Evolutionary conservation across 1,140 invertebrate genomes (phyloP), one percentile per base, ranked within the genome.

Genomic region (Anastrepha ludens): DNA sequence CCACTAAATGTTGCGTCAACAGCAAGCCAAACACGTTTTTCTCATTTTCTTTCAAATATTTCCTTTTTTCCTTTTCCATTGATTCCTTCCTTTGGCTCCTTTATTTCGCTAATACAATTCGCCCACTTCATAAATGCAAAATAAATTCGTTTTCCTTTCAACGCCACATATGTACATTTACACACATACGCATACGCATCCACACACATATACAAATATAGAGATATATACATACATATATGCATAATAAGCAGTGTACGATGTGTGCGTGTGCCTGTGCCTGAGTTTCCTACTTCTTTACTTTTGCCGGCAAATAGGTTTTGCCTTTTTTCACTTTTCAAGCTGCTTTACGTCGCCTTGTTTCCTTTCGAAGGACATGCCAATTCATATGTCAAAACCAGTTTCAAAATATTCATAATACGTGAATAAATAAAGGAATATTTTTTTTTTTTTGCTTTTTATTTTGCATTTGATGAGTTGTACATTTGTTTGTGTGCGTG

Each of bases 61-160:
- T 74, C n/a, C 41, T 17, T 74, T 55, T 55, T 55, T 55, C 3
- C 39, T 44, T 74, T 47, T 74, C 67, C 17, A 47, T 44, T 74
- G 39, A 74, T 5, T 5, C 15, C 13, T 74, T 47, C 44, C 67
- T n/a, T 3, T 74, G 44, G 13, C 15, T 74, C 44, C 13, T 44
- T 74, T 74, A 74, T 15, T 44, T 0, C 15, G 67, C 39, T 74
- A 74, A 74, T 47, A 74, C 41, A 74, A 74, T 74, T 74, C 13
- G 9, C 67, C 67, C 11, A 74, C 39, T 74, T 74, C 67, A 74
- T 74, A 47, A 44, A 74, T n/a, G 39, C 67, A 74, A 74, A 67
- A 67, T 67, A 67, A 67, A 74, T 47, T 74, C 67, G 41, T 5
- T 74, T 44, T 8, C 50, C 50, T 8, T 55, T 55, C 50, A 55